phyloP scores from a whole-genome alignment of 2,113 vertebrate genomes.

The Sardina pilchardus region DNA sequence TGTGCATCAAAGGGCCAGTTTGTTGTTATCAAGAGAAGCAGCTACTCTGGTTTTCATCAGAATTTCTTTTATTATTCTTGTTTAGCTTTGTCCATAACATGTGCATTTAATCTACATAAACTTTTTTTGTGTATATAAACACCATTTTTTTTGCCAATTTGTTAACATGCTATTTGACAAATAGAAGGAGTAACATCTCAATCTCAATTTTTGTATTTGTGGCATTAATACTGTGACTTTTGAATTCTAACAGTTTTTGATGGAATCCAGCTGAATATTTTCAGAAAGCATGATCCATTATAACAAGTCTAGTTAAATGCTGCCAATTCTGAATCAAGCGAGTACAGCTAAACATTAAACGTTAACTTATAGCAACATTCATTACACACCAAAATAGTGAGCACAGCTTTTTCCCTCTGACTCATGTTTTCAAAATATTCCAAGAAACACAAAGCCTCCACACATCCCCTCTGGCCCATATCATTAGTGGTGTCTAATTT shows the following conservation, averaged over 20 bases:
- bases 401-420: background rate
- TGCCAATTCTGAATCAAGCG: background rate
- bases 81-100: background rate
- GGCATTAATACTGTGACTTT: background rate
- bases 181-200: background rate
- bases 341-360: too few species aligned
- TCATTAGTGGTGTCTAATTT: slow-evolving; percentile 43
- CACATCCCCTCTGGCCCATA: background rate
- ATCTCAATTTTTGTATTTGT: background rate
- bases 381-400: background rate
- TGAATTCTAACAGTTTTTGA: too few species aligned
- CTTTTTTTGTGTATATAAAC: background rate
- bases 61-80: background rate
- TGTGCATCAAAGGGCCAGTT: background rate
- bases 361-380: background rate
- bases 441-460: background rate
- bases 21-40: background rate
- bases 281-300: background rate
- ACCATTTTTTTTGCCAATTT: background rate
- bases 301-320: too few species aligned
- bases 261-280: background rate
- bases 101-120: too few species aligned
- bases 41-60: background rate
- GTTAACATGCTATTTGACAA: background rate
- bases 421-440: background rate